Conservation (phyloP, 35 echinoderm and acorn worm genomes). For the Hemicentrotus pulcherrimus region DNA sequence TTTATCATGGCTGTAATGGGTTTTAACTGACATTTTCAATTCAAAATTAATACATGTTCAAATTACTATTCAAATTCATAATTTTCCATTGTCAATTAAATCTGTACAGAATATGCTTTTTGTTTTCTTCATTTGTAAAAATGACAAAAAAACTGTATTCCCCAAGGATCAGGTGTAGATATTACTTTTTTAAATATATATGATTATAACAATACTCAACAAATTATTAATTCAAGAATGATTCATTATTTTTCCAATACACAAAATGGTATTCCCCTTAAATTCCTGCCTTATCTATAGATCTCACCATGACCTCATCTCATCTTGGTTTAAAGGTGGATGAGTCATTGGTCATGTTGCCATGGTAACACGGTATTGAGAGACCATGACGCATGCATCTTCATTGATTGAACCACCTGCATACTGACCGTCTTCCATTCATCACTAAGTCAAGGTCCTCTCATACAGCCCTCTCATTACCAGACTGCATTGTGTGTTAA, state of each 20-base stretch:
- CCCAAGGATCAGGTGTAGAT: too few species aligned
- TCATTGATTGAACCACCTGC: conserved; percentile 1
- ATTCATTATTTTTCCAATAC: background rate
- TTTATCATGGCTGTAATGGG: too few species aligned
- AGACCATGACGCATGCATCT: background rate
- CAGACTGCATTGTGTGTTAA: too few species aligned
- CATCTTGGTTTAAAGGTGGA: background rate
- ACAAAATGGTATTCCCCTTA: background rate
- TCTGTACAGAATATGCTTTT: too few species aligned
- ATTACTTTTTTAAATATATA: too few species aligned
- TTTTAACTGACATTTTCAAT: too few species aligned
- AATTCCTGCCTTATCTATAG: background rate
- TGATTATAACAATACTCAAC: too few species aligned
- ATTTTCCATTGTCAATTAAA: too few species aligned
- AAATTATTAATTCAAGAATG: background rate
- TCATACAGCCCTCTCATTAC: background rate
- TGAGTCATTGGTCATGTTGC: background rate
- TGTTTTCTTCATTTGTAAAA: too few species aligned
- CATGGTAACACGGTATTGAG: background rate
- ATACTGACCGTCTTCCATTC: background rate
- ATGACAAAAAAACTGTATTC: too few species aligned
- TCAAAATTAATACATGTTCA: too few species aligned
- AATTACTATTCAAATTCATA: too few species aligned
- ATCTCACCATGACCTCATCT: background rate
- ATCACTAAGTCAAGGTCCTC: background rate